Evolutionary conservation across 2,113 vertebrate genomes (phyloP).

Genomic region (Lamprotornis superbus): DNA sequence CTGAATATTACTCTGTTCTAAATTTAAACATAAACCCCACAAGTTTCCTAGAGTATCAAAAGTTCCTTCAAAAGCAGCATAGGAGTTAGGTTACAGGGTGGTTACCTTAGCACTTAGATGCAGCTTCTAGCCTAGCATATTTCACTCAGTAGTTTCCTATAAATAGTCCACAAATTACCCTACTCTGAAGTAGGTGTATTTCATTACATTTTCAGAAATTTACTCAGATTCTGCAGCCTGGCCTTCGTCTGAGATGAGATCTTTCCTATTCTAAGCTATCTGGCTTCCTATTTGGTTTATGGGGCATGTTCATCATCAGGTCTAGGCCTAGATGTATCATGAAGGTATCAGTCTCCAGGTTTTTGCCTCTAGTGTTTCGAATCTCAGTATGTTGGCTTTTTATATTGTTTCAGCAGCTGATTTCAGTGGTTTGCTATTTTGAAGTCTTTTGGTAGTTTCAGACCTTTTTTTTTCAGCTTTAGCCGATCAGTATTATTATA

Average conservation of each 20-base stretch:
- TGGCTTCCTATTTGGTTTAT: neutral
- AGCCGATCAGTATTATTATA: neutral
- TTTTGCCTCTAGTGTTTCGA: neutral
- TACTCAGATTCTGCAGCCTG: neutral
- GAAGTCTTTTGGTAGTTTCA: neutral
- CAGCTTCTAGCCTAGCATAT: neutral
- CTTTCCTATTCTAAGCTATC: neutral
- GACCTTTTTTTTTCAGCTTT: neutral
- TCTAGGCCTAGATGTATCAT: neutral
- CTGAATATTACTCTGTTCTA: neutral
- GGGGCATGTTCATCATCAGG: neutral
- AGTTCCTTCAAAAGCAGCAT: neutral
- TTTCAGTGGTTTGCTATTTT: neutral
- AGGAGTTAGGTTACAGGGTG: neutral
- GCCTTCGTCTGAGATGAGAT: neutral
- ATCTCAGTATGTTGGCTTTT: neutral
- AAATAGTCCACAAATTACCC: neutral
- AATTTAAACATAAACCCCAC: neutral
- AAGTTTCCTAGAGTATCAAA: neutral
- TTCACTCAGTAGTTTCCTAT: neutral
- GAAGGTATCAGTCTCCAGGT: neutral
- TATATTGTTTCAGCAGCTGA: neutral
- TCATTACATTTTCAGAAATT: neutral
- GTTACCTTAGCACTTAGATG: neutral
- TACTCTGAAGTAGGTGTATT: neutral